Evolutionary conservation across 2,888 invertebrate genomes (phyloP), one percentile per base, ranked within the genome.

Genomic region (Drosophila multiciliata): DNA sequence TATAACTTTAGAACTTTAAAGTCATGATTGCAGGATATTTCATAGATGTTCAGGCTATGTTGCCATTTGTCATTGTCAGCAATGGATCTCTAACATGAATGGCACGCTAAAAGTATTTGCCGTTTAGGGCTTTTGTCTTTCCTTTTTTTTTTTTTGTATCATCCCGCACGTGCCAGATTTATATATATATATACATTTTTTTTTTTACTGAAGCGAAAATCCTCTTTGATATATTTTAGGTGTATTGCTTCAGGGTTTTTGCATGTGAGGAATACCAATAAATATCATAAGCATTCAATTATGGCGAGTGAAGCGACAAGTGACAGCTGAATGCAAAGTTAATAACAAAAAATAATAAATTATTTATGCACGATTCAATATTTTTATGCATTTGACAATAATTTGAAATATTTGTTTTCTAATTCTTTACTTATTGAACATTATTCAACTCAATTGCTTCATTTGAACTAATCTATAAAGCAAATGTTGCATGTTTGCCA

Each of bases 191-290:
- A 23, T 23, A 23, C 26, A 15, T 32, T 73, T 45, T 50, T 4
- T 58, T 15, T 35, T 26, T 38, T 26, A 66, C 49, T 55, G 45
- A 63, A 60, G 26, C 59, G 36, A 29, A 61, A 66, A 66, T 74
- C 55, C 55, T 26, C 26, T 59, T 60, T 69, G 79, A 40, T 59
- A 73, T 64, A 76, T 78, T 65, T 53, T 64, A 66, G 73, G 57
- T 66, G 63, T 48, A 67, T 75, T 61, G 63, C 49, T 45, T 60
- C 52, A 48, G 42, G 42, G 4, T 29, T 45, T 45, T 32, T 38
- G 23, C 23, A 57, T 42, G 57, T 65, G 55, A 38, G 33, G 42
- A n/a, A 65, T 45, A 42, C 17, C 60, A 74, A 65, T 66, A 69
- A 57, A 57, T 35, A 50, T 45, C 32, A 40, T 32, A 60, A 36